Conservation (phyloP, 2,797 vertebrate species). For the Adelosebastes latens region DNA sequence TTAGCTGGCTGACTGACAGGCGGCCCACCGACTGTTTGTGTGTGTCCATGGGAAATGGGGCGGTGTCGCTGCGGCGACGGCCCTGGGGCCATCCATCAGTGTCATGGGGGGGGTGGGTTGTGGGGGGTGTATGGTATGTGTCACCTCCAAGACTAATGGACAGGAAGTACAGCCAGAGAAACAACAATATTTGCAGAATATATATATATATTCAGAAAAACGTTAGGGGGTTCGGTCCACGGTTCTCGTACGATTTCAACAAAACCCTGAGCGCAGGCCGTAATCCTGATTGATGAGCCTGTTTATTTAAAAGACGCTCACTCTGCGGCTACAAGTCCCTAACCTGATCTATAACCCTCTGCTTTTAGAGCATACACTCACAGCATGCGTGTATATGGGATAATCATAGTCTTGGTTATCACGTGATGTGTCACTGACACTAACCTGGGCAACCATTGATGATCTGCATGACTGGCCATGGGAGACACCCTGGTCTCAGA, state of each 20-base stretch:
- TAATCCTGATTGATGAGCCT: slow-evolving; percentile 80
- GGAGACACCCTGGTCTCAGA: neutral
- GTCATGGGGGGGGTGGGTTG: slow-evolving; percentile 67
- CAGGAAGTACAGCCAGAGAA: slow-evolving; percentile 87
- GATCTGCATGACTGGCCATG: slow-evolving; percentile 2
- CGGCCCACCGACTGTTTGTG: slow-evolving; percentile 80
- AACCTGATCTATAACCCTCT: slow-evolving; percentile 44
- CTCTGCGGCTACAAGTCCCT: slow-evolving; percentile 40
- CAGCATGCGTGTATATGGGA: slow-evolving; percentile 13
- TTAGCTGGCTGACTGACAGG: slow-evolving; percentile 76
- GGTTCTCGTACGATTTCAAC: slow-evolving; percentile 68
- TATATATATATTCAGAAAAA: slow-evolving; percentile 75
- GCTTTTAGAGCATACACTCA: slow-evolving; percentile 1
- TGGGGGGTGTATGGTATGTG: slow-evolving; percentile 76
- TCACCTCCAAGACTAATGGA: slow-evolving; percentile 87
- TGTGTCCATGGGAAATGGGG: slow-evolving; percentile 86
- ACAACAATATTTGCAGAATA: slow-evolving; percentile 88
- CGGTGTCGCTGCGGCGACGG: slow-evolving; percentile 76
- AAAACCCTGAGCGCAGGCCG: slow-evolving; percentile 52
- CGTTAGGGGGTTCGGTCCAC: slow-evolving; percentile 35
- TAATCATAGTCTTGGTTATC: slow-evolving; percentile 30
- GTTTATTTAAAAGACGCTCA: slow-evolving; percentile 72
- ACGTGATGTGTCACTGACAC: slow-evolving; percentile 28
- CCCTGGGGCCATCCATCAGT: slow-evolving; percentile 86
- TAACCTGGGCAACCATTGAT: slow-evolving; percentile 7